Percentiles rank a stretch among this genome's conserved stretches.
phyloP scores from a whole-genome alignment of 2,797 vertebrate species.

The Mormyrus proboscirostris region DNA sequence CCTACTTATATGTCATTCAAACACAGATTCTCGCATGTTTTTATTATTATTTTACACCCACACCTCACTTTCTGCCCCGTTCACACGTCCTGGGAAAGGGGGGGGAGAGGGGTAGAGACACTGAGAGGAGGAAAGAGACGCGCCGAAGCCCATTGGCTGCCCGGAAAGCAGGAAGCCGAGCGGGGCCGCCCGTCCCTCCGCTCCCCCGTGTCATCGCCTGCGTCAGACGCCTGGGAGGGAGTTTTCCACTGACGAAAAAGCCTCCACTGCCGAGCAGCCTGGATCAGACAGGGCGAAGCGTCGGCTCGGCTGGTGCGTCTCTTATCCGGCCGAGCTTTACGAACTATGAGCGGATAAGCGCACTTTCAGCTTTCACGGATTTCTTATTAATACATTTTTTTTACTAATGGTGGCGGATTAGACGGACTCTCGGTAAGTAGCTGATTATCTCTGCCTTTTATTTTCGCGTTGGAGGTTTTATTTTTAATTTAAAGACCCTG shows the following conservation, averaged over 20 bases:
- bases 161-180: constrained; percentile 31
- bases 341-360: neutral
- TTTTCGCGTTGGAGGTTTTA: neutral
- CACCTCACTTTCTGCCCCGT: neutral
- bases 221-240: constrained; percentile 59
- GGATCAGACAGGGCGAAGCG: constrained; percentile 26
- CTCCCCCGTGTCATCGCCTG: constrained; percentile 52
- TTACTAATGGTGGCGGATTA: constrained; percentile 26
- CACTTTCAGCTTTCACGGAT: neutral
- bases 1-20: neutral
- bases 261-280: constrained; percentile 43
- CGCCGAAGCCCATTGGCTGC: constrained; percentile 12
- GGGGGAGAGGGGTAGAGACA: neutral
- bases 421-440: constrained; percentile 27
- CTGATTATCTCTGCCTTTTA: neutral
- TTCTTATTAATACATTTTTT: neutral
- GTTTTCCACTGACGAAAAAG: constrained; percentile 61
- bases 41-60: neutral
- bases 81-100: constrained; percentile 2
- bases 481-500: constrained; percentile 19
- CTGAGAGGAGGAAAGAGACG: neutral
- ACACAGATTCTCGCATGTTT: neutral
- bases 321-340: constrained; percentile 17
- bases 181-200: constrained; percentile 20
- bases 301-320: constrained; percentile 27